phyloP scores from a whole-genome alignment of 2,797 vertebrate genomes.

The Limosa lapponica region DNA sequence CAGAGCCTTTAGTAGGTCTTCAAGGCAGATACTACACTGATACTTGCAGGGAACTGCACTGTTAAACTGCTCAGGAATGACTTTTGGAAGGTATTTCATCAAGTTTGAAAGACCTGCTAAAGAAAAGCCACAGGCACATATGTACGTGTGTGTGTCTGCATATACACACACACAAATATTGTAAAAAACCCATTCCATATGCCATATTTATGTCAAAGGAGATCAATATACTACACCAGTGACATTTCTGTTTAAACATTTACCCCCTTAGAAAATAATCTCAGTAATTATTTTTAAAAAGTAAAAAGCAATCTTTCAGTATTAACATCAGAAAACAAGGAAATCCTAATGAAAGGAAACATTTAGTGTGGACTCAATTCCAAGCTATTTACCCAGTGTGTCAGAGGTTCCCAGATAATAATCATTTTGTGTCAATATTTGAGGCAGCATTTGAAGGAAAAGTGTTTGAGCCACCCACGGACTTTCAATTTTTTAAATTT shows the following conservation, averaged over 20 bases:
- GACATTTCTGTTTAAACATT: not conserved
- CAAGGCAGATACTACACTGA: not conserved
- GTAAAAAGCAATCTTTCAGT: not conserved
- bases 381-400: not conserved
- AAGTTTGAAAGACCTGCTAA: not conserved
- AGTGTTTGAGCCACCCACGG: not conserved
- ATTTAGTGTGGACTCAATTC: not conserved
- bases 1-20: not conserved
- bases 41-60: not conserved
- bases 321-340: not conserved
- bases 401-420: not conserved
- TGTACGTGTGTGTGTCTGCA: fast-evolving
- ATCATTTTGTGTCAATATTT: not conserved
- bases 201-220: not conserved
- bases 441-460: not conserved
- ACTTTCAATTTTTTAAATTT: not conserved
- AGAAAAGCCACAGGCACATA: not conserved
- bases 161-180: not conserved
- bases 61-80: not conserved
- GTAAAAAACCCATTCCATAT: not conserved
- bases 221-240: not conserved
- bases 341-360: not conserved
- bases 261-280: not conserved
- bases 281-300: not conserved
- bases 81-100: not conserved